Evolutionary conservation across 2,888 invertebrate genomes (phyloP).

Genomic region (Noctua janthe): DNA sequence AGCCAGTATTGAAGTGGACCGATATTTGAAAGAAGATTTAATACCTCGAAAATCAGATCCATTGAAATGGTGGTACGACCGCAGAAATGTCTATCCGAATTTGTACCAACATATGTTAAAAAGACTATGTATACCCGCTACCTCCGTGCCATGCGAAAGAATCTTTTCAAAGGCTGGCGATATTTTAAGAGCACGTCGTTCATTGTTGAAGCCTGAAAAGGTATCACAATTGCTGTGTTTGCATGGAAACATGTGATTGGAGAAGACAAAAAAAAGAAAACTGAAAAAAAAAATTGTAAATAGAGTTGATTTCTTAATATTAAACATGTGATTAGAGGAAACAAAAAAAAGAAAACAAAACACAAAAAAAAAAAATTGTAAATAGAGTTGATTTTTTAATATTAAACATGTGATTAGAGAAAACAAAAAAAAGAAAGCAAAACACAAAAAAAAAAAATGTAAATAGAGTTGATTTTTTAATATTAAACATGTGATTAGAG

Average conservation of each 20-base stretch:
- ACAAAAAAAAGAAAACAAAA: too few species aligned
- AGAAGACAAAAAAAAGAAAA: background rate
- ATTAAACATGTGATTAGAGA: too few species aligned
- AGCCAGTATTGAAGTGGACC: conserved; percentile 32
- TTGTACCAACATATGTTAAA: conserved; percentile 31
- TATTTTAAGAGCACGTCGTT: conserved; percentile 27
- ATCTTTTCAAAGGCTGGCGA: conserved; percentile 28
- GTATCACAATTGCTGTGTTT: conserved; percentile 29
- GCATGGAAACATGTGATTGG: conserved; percentile 19
- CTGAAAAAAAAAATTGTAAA: too few species aligned
- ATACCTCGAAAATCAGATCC: conserved; percentile 26
- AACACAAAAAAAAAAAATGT: background rate
- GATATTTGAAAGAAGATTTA: conserved; percentile 31
- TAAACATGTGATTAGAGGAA: too few species aligned
- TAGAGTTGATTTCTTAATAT: too few species aligned
- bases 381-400: too few species aligned
- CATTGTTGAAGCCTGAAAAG: conserved; percentile 26
- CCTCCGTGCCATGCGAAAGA: conserved; percentile 30
- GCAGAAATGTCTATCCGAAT: conserved; percentile 29
- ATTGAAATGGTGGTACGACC: conserved; percentile 30
- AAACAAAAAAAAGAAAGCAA: too few species aligned
- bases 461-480: conserved; percentile 8
- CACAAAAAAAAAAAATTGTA: too few species aligned
- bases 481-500: conserved; percentile 15
- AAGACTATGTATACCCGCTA: conserved; percentile 30